Percentiles rank a stretch among this genome's conserved stretches.
Conservation (phyloP, 37 sponge, comb jelly and placozoan species). For the Aplysina aerophoba region DNA sequence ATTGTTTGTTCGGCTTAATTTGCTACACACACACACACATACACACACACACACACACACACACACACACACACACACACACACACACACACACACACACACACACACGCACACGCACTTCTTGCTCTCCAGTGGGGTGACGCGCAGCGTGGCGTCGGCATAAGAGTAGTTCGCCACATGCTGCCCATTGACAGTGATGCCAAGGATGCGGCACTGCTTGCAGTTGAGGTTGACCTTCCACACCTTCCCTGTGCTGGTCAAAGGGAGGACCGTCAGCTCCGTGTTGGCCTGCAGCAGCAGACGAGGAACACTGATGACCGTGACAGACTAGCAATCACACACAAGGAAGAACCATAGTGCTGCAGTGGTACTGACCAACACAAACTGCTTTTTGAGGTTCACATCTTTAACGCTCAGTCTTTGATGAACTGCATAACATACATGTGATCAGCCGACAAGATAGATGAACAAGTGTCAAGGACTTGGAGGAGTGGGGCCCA, state of each 20-base stretch:
- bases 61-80: too few relatives aligned
- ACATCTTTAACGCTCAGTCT: constrained; percentile 66
- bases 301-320: neutral
- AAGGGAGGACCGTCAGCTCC: constrained; percentile 68
- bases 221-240: constrained; percentile 75
- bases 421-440: constrained; percentile 45
- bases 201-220: constrained; percentile 76
- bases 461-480: too few relatives aligned
- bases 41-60: too few relatives aligned
- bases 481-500: too few relatives aligned
- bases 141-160: constrained; percentile 65
- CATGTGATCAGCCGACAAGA: neutral
- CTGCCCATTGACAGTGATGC: constrained; percentile 50
- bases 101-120: too few relatives aligned
- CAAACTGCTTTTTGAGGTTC: constrained; percentile 65
- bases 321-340: neutral
- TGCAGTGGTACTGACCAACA: constrained; percentile 37
- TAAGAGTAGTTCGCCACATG: constrained; percentile 69
- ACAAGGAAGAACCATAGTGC: neutral
- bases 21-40: too few relatives aligned
- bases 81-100: too few relatives aligned
- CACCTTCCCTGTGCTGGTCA: constrained; percentile 59
- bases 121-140: constrained; percentile 72
- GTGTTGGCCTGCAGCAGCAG: constrained; percentile 52
- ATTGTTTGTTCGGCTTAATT: neutral